These are phyloP conservation scores for Acropora yongei DNA, from an alignment of 64 coral and sea anemone species.

Conservation along the genomic window DNA sequence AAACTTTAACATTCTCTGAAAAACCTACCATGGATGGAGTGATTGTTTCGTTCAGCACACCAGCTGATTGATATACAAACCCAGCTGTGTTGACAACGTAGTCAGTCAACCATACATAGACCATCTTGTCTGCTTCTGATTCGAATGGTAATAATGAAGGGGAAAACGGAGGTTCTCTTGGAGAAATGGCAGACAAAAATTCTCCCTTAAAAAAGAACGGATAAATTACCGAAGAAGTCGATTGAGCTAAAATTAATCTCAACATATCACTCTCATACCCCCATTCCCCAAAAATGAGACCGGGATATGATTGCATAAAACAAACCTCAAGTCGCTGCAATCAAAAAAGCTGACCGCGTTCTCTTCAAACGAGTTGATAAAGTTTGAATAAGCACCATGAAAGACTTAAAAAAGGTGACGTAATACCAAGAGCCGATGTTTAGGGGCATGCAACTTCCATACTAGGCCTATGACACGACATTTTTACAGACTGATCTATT, in stretches of 20 bases:
- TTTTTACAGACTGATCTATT: no score
- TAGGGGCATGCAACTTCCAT: no score
- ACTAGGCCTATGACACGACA: no score
- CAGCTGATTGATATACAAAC: slow-evolving; percentile 67
- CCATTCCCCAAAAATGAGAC: no score
- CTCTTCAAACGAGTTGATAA: background rate
- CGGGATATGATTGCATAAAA: no score
- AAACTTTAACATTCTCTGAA: no score
- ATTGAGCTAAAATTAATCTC: background rate
- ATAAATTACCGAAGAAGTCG: background rate
- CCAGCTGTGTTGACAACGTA: slow-evolving; percentile 75
- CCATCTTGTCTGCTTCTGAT: slow-evolving; percentile 47
- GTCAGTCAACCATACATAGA: slow-evolving; percentile 65
- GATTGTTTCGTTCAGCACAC: slow-evolving; percentile 61
- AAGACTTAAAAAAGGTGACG: no score
- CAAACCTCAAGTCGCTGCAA: no score
- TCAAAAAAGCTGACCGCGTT: no score
- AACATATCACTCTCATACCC: no score
- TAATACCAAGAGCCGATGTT: no score
- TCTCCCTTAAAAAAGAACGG: slow-evolving; percentile 70
- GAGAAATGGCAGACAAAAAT: slow-evolving; percentile 78
- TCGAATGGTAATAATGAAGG: slow-evolving; percentile 40
- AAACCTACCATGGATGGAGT: slow-evolving; percentile 52
- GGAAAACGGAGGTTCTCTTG: slow-evolving; percentile 79
- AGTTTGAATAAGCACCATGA: no score